phyloP scores from a whole-genome alignment of 2,797 vertebrate species.

The Okamejei kenojei region DNA sequence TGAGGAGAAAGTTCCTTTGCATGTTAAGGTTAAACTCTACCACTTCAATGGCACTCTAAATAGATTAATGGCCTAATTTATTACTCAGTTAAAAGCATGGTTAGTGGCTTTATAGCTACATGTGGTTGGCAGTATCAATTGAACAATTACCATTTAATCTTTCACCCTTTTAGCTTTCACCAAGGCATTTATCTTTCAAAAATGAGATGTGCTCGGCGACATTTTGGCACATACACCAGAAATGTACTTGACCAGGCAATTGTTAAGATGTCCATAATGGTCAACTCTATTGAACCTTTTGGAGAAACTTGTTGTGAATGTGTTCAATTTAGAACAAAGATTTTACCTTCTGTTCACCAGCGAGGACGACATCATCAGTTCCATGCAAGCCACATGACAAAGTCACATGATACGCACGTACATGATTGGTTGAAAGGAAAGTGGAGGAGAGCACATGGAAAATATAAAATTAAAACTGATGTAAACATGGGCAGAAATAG shows the following conservation, averaged over 20 bases:
- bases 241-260: not conserved
- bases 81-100: not conserved
- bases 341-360: constrained; percentile 97
- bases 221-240: not conserved
- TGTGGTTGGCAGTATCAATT: not conserved
- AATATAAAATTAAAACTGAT: constrained; percentile 87
- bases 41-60: not conserved
- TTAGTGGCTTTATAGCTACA: not conserved
- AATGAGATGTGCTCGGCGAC: not conserved
- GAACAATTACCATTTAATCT: not conserved
- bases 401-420: constrained; percentile 89
- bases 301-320: constrained; percentile 42
- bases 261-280: not conserved
- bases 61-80: not conserved
- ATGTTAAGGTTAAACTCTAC: not conserved
- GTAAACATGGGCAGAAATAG: constrained; percentile 74
- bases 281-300: constrained; percentile 25
- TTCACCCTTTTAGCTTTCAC: not conserved
- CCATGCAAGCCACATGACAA: constrained; percentile 95
- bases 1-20: not conserved
- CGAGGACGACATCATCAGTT: constrained; percentile 81
- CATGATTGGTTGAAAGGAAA: constrained; percentile 88
- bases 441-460: constrained; percentile 82
- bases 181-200: not conserved
- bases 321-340: constrained; percentile 61